Conservation (phyloP, 2,888 invertebrate species). For the Nemapogon koenigi region DNA sequence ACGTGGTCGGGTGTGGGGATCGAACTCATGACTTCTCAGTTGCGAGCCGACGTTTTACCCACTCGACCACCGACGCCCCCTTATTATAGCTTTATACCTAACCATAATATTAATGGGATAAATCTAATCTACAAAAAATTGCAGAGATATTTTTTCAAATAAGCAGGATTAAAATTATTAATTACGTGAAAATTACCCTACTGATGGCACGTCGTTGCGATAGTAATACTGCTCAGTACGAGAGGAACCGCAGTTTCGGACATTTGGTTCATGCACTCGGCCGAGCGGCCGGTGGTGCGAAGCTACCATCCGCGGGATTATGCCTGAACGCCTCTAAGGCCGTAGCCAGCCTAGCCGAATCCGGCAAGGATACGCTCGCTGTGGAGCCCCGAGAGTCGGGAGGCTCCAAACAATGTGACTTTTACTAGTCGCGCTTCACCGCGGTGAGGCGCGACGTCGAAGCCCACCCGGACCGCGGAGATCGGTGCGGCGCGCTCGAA, state of each 20-base stretch:
- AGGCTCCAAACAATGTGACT: constrained; percentile 53
- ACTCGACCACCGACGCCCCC: too few relatives aligned
- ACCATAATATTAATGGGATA: too few relatives aligned
- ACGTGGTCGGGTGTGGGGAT: too few relatives aligned
- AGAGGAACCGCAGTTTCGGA: constrained; percentile 68
- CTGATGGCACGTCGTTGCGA: constrained; percentile 60
- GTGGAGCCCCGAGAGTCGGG: constrained; percentile 44
- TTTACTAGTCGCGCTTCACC: constrained; percentile 29
- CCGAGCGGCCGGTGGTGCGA: constrained; percentile 70
- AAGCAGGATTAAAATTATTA: too few relatives aligned
- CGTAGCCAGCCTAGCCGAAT: constrained; percentile 67
- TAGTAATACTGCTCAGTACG: constrained; percentile 63
- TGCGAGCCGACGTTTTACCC: too few relatives aligned
- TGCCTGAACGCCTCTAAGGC: constrained; percentile 67
- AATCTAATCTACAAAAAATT: too few relatives aligned
- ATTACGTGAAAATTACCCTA: too few relatives aligned
- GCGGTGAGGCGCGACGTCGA: constrained; percentile 35
- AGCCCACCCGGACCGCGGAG: constrained; percentile 35
- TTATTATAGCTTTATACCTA: too few relatives aligned
- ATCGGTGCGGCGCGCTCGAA: constrained; percentile 31
- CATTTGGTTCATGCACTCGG: constrained; percentile 68
- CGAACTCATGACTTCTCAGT: too few relatives aligned
- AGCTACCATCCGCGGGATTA: constrained; percentile 71
- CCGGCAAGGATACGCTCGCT: constrained; percentile 42
- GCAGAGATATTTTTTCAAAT: too few relatives aligned